Conservation (phyloP, 2,113 vertebrate genomes). For the Caranx melampygus region DNA sequence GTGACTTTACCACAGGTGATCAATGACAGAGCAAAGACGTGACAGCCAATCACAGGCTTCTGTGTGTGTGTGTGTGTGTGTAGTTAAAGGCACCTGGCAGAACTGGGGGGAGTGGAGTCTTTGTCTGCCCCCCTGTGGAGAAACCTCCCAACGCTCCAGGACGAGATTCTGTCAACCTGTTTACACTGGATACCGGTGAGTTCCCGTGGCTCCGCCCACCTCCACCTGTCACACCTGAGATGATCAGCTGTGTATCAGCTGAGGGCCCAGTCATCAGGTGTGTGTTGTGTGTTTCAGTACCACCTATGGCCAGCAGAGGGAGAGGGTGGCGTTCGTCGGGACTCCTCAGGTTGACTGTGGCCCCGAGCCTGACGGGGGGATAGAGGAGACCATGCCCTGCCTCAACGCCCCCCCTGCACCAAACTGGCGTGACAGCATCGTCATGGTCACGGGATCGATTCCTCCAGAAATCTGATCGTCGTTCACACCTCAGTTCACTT, state of each 20-base stretch:
- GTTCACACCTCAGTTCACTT: no score
- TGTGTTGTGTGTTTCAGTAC: constrained; percentile 35
- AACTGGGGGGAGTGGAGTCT: constrained; percentile 74
- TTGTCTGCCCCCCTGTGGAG: constrained; percentile 72
- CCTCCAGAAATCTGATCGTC: no score
- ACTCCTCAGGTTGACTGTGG: neutral
- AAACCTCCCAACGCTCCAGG: constrained; percentile 23
- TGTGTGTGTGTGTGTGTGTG: neutral
- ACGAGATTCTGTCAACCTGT: constrained; percentile 51
- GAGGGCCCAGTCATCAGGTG: neutral
- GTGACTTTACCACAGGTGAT: no score
- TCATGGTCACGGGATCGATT: no score
- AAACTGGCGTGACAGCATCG: no score
- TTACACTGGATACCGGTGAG: constrained; percentile 71
- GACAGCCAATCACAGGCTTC: no score
- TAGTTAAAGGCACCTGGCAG: constrained; percentile 65
- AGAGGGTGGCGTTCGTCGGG: constrained; percentile 23
- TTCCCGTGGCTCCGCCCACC: neutral
- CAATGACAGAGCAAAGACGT: no score
- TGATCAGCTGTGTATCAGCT: neutral
- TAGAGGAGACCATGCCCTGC: neutral
- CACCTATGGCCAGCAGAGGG: neutral
- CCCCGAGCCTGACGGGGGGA: fast-evolving
- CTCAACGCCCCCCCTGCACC: constrained; percentile 50
- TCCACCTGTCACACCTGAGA: neutral